Conservation (phyloP, 2,113 vertebrate genomes). For the Epinephelus fuscoguttatus region DNA sequence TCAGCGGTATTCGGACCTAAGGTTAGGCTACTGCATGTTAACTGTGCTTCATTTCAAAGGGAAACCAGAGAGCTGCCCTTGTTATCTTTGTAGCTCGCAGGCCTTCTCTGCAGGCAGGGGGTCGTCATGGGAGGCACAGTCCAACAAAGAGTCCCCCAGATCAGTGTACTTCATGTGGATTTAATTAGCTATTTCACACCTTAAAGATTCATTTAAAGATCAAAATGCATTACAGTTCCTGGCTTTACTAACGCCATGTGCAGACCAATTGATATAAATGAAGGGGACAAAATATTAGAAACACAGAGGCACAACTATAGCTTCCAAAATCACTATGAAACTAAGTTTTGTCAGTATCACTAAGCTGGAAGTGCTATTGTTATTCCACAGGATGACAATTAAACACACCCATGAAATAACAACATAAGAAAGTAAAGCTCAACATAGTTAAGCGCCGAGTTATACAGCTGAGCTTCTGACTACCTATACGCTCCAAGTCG, state of each 20-base stretch:
- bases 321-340: not conserved
- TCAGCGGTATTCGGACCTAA: not conserved
- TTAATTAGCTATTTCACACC: not conserved
- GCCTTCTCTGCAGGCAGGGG: slow-evolving; percentile 29
- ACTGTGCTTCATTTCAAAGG: slow-evolving; percentile 8
- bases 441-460: too few species aligned
- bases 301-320: not conserved
- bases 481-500: too few species aligned
- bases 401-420: not conserved
- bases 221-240: too few species aligned
- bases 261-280: not conserved
- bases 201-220: not conserved
- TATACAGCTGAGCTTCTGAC: too few species aligned
- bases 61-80: slow-evolving; percentile 11
- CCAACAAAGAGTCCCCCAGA: slow-evolving; percentile 21
- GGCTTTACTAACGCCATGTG: not conserved
- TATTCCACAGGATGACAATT: not conserved
- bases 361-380: not conserved
- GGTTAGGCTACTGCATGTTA: not conserved
- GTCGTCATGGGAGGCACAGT: slow-evolving; percentile 10
- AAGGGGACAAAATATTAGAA: not conserved
- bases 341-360: not conserved
- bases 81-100: slow-evolving; percentile 15
- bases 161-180: not conserved
- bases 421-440: too few species aligned